A percentile compares a stretch with the other conserved stretches of the same genome.
phyloP scores from a whole-genome alignment of 2,797 vertebrate genomes.

The Tragopan temminckii region DNA sequence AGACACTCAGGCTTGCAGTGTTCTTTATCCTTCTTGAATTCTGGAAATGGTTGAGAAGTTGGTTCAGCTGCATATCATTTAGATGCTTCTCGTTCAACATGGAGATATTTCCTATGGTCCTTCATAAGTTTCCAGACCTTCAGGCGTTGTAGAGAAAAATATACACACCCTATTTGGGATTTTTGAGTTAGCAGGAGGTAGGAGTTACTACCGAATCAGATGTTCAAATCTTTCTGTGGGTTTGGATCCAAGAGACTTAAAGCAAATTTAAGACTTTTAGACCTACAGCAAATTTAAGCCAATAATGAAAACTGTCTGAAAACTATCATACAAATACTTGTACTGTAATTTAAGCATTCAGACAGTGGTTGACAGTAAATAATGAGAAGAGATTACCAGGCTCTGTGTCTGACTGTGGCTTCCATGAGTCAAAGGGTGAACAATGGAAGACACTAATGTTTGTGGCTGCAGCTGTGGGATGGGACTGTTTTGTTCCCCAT shows the following conservation, averaged over 20 bases:
- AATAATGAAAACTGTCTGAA: background rate
- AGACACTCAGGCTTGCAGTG: background rate
- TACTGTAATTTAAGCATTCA: background rate
- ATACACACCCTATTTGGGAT: accelerated
- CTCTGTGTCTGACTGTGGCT: background rate
- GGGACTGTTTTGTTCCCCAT: background rate
- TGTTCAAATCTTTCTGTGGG: background rate
- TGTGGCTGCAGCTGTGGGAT: background rate
- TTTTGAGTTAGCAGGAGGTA: background rate
- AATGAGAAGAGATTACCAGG: background rate
- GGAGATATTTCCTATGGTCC: background rate
- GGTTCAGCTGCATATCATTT: background rate
- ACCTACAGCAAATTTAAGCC: background rate
- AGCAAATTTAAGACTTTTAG: background rate
- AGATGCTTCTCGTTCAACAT: background rate
- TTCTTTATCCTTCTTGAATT: background rate
- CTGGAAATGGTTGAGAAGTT: background rate
- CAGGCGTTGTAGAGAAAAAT: background rate
- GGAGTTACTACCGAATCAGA: background rate
- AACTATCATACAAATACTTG: background rate
- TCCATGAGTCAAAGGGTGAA: background rate
- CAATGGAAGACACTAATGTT: accelerated
- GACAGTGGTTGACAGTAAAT: background rate
- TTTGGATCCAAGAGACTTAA: background rate
- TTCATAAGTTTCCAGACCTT: background rate